Conservation (phyloP, 1,140 invertebrate genomes). For the Eurosta solidaginis region DNA sequence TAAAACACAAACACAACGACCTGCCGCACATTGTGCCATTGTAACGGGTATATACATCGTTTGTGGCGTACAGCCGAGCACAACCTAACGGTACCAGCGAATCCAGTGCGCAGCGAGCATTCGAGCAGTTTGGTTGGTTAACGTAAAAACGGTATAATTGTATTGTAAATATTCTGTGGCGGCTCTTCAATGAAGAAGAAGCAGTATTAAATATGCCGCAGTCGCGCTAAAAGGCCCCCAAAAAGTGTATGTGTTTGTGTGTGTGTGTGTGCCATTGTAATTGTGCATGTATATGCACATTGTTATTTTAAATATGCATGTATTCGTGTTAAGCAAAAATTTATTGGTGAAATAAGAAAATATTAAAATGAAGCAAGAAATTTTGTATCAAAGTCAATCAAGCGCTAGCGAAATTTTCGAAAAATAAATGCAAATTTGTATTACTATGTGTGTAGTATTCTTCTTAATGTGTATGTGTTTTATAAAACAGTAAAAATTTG, state of each 20-base stretch:
- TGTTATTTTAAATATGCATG: background rate
- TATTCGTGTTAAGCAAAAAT: background rate
- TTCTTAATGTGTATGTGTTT: too few relatives aligned
- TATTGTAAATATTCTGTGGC: background rate
- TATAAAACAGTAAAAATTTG: too few relatives aligned
- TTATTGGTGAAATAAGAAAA: background rate
- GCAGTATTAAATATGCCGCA: background rate
- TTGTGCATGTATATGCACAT: background rate
- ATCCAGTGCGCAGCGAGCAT: slow-evolving; percentile 19
- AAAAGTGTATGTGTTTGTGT: background rate
- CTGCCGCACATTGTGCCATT: background rate
- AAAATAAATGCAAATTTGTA: too few relatives aligned
- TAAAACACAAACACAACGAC: background rate
- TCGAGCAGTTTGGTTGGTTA: slow-evolving; percentile 24
- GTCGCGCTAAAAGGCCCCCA: background rate
- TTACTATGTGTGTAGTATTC: too few relatives aligned
- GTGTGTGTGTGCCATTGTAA: background rate
- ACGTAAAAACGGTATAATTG: slow-evolving; percentile 7
- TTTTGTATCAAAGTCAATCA: too few relatives aligned
- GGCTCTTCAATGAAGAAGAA: background rate
- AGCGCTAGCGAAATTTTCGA: too few relatives aligned
- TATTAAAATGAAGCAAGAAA: background rate
- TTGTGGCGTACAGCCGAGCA: background rate
- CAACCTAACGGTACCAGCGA: slow-evolving; percentile 9
- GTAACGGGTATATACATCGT: background rate